Evolutionary conservation across 1,140 invertebrate species (phyloP), one percentile per base, ranked within the genome.

Genomic region (Drosophila kanapiae): DNA sequence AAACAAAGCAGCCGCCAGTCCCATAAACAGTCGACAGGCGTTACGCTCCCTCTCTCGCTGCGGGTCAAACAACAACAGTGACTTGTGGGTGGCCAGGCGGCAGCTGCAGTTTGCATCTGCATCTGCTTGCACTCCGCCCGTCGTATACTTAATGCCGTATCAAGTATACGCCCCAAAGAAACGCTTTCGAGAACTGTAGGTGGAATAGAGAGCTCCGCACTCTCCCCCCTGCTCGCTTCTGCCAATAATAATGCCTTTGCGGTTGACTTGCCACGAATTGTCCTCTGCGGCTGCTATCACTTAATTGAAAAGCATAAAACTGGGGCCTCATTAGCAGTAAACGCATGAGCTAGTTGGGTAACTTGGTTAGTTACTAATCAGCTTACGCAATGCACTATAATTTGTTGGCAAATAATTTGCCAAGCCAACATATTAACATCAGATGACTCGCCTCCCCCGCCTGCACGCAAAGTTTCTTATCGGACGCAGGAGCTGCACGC

Each of bases 1-100:
- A 88, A 88, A 88, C 85, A 88, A 88, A 90, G 85, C 85, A 81
- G 85, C 85, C 85, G 86, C 85, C 85, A 88, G 85, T 79, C 85
- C 87, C 85, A 90, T 90, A 90, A 90, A 88, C 85, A 88, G 85
- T 88, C 85, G 80, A 85, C 85, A 81, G 81, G 75, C 81, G 75
- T 77, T 75, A 64, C 80, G 81, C 80, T 84, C 80, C 7, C 53
- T 38, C 16, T 40, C 67, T n/a, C 16, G 42, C 23, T 48, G 45
- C 80, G 78, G 84, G 84, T 87, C 84, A 82, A 87, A 82, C 69
- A 85, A 78, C 79, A 79, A 67, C 63, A 74, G 65, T 64, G 68
- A 57, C 62, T 61, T 59, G 64, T 18, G 38, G 40, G 43, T n/a
- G 42, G 56, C 23, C 6, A 8, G 31, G 31, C 31, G 31, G 31